Evolutionary conservation across 2,113 vertebrate species (phyloP), one percentile per base, ranked within the genome.

Genomic region (Albula glossodonta): DNA sequence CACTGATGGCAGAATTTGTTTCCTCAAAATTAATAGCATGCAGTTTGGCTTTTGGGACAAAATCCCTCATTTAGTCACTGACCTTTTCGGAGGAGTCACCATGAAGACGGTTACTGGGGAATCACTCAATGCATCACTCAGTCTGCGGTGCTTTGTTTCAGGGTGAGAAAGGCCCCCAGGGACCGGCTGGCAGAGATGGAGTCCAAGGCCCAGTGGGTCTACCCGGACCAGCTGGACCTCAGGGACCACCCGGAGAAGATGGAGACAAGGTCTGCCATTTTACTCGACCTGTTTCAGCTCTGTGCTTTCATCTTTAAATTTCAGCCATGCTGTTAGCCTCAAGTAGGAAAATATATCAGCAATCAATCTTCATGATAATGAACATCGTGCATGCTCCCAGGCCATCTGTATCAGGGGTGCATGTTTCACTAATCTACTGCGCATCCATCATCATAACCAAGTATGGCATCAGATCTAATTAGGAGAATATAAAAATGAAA

Each of bases 141-240:
- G 19, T 79, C 48, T 50, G 48, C 15, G 74, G 78, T 92, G 89
- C 48, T 84, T 88, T 90, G 0, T 66, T 91, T 90, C 79, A 99
- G 98, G 98, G 98, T 89, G 98, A 99, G 92, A 99, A 98, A 96
- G 98, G 98, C 48, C 98, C 98, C 74, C 96, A 96, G 41, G 98
- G 98, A 86, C 97, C 98, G 11, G 97, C 98, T 70, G 98, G 98
- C 82, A 96, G 98, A 84, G 98, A 99, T 83, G 98, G 98, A 57
- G 93, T 99, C 49, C 98, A 99, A 91, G 98, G 98, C 87, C 98
- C 98, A 7, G 98, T 99, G 13, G 98, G 98, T 88, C 96, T 99
- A 80, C 98, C 98, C 0, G 98, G 98, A 13, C 97, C 98, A 49
- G 96, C 98, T 6, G 98, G 98, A 78, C 97, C 98, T 6, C 97